Conservation (phyloP, 2,797 vertebrate genomes). For the Avahi laniger region DNA sequence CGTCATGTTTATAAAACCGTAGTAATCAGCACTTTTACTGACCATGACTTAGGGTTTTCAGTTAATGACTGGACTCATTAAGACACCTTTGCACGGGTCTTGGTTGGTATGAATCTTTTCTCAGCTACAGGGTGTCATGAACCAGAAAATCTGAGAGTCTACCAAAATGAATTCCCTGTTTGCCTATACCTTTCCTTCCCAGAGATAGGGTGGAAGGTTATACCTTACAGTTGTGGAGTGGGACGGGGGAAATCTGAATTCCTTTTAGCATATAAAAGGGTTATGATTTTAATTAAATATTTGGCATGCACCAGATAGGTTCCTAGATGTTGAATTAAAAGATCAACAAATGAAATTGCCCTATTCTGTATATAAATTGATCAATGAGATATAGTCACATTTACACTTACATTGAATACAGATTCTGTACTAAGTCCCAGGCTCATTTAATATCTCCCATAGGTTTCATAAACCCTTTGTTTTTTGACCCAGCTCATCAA, state of each 20-base stretch:
- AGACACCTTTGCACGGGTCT: background rate
- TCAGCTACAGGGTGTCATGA: background rate
- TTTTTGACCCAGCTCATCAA: constrained; percentile 20
- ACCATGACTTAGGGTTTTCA: background rate
- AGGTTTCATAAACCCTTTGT: background rate
- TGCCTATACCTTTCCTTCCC: background rate
- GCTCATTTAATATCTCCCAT: background rate
- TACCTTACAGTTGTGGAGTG: background rate
- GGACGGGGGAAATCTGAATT: background rate
- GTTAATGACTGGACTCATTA: background rate
- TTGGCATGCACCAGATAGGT: background rate
- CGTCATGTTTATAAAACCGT: background rate
- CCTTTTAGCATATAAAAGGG: background rate
- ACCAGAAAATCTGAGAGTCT: background rate
- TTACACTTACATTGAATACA: background rate
- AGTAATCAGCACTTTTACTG: background rate
- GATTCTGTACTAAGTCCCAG: background rate
- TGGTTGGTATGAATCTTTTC: constrained; percentile 8
- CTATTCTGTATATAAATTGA: constrained; percentile 61
- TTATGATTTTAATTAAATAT: constrained; percentile 56
- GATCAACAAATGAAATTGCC: constrained; percentile 36
- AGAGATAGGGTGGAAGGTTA: background rate
- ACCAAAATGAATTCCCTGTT: background rate
- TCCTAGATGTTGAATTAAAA: constrained; percentile 45
- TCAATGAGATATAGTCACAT: background rate